phyloP scores from a whole-genome alignment of 2,113 vertebrate genomes.

The Neofelis nebulosa region DNA sequence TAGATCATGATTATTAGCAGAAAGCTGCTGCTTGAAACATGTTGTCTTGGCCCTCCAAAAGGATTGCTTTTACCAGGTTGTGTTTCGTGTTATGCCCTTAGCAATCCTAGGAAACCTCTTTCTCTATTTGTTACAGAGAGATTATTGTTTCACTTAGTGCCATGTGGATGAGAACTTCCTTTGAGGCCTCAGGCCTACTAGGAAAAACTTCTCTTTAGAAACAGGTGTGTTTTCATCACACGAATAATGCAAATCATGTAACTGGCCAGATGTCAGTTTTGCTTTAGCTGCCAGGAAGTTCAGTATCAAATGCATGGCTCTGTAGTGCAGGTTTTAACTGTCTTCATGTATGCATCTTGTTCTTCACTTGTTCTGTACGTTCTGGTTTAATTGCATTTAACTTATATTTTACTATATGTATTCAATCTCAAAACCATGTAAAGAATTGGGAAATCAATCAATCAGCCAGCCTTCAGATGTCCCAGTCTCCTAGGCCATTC shows the following conservation, averaged over 20 bases:
- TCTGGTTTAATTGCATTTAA: not conserved
- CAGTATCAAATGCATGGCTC: not conserved
- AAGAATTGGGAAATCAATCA: not conserved
- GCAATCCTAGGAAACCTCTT: not conserved
- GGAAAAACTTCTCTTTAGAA: not conserved
- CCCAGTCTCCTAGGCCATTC: not conserved
- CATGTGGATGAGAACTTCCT: not conserved
- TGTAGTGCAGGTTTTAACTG: not conserved
- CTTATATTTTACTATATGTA: not conserved
- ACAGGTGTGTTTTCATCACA: not conserved
- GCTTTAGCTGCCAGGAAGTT: not conserved
- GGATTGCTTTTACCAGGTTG: not conserved
- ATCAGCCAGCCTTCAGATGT: not conserved
- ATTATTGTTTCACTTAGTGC: not conserved
- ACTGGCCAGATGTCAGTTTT: not conserved
- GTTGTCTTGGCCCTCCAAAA: not conserved
- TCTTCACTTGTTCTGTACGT: not conserved
- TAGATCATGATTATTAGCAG: not conserved
- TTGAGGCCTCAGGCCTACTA: not conserved
- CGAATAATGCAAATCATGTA: not conserved
- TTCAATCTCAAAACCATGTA: not conserved
- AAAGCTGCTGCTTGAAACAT: not conserved
- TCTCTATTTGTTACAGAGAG: not conserved
- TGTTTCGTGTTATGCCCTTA: not conserved
- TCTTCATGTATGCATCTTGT: not conserved